Base-by-base conservation (phyloP, 2,113 vertebrate species). In the Ramphastos sulfuratus region DNA sequence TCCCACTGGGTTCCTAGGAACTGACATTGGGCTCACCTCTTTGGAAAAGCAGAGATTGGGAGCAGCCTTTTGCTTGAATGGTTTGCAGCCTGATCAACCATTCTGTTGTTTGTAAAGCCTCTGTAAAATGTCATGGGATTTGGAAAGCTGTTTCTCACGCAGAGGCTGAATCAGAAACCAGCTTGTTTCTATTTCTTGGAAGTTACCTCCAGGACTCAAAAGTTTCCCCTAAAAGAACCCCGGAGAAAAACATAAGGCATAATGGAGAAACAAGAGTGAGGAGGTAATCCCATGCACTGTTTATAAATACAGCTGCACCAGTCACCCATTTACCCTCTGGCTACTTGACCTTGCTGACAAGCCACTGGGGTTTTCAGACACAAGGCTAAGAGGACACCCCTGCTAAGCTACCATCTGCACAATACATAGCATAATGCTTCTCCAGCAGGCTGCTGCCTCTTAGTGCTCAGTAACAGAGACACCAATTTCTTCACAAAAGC, bases 111-210 rank as follows among this genome's bases (percentile, higher is more conserved):
- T 88, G 80, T 58, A 78, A 93, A 74, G 64, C 78, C 92, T 59
- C 56, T 27, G 50, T 69, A n/a, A 79, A 84, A 33, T 66, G 30
- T 58, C 64, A 52, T 10, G 76, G 71, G 70, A 85, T 91, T 82
- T 82, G 70, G 54, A 72, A 85, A 91, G 71, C 55, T 82, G 65
- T 39, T 89, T 91, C 80, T 67, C 76, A 91, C 3, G 20, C 71
- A 77, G 65, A 91, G 48, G 48, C 60, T 67, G 65, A 89, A 85
- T 67, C 75, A 73, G 89, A 85, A 82, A 17, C 8, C 89, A 94
- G 80, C 64, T 85, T 77, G 70, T 77, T 89, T 85, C 80, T 77
- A 52, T 77, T 85, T 73, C 75, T 89, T 58, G 24, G 15, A 91
- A 77, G 71, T 58, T 58, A 89, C 23, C 85, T 86, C 60, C 75